These are phyloP conservation scores for Sarcophaga subvicina DNA, from an alignment of 2,888 invertebrate species.

Conservation along the genomic window DNA sequence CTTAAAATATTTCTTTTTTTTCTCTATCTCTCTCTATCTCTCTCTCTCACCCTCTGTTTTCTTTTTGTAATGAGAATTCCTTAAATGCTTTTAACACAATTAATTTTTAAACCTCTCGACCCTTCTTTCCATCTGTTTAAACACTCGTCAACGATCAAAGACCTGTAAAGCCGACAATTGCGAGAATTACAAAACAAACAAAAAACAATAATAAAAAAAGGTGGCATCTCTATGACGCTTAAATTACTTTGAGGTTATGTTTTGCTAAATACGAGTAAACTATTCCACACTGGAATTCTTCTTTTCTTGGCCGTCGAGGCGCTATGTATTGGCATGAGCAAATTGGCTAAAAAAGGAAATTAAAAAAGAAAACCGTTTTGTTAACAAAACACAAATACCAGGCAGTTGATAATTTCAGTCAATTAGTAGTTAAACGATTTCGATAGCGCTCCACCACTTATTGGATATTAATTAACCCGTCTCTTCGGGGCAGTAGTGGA, in stretches of 20 bases:
- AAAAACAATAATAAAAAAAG: constrained; percentile 6
- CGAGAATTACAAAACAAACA: neutral
- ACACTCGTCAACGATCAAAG: neutral
- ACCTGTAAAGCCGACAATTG: neutral
- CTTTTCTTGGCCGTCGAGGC: neutral
- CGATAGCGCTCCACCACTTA: neutral
- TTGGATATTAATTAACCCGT: neutral
- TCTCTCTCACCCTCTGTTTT: neutral
- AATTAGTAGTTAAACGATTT: neutral
- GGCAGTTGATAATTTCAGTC: neutral
- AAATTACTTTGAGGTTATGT: constrained; percentile 47
- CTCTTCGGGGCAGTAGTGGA: too few species aligned
- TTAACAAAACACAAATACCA: neutral
- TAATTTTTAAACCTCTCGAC: neutral
- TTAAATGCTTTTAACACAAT: neutral
- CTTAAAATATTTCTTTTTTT: neutral
- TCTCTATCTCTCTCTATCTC: neutral
- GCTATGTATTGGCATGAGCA: neutral
- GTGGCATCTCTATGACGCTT: constrained; percentile 55
- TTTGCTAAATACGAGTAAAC: neutral
- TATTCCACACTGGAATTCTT: neutral
- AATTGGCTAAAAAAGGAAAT: neutral
- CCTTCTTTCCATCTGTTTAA: neutral
- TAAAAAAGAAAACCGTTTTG: neutral
- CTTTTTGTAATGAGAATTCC: neutral